A percentile compares a stretch with the other conserved stretches of the same genome.
These are phyloP conservation scores for Lutjanus argentimaculatus DNA, from an alignment of 2,797 vertebrate genomes.

Conservation along the genomic window DNA sequence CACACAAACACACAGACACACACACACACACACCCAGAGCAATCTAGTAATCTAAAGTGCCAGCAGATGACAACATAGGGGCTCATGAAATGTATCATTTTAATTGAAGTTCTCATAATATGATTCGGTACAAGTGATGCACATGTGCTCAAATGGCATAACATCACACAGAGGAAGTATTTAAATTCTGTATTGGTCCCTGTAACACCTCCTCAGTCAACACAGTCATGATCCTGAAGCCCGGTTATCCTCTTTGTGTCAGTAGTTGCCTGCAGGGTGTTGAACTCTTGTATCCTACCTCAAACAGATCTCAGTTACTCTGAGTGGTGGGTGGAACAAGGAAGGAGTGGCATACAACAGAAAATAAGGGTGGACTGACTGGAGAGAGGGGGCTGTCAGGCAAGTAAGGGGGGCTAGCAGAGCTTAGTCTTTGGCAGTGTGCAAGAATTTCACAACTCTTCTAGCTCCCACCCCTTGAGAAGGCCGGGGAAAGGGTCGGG, in stretches of 20 bases:
- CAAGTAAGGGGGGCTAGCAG: slow-evolving; percentile 41
- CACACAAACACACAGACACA: slow-evolving; percentile 55
- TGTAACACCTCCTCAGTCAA: slow-evolving; percentile 49
- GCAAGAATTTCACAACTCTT: slow-evolving; percentile 84
- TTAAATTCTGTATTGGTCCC: slow-evolving; percentile 49
- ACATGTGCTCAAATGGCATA: slow-evolving; percentile 22
- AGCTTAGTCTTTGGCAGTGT: slow-evolving; percentile 76
- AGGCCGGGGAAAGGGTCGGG: slow-evolving; percentile 65
- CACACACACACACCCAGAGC: slow-evolving; percentile 24
- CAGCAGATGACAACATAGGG: slow-evolving; percentile 61
- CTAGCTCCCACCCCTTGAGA: slow-evolving; percentile 75
- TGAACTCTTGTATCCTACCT: slow-evolving; percentile 53
- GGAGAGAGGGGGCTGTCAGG: slow-evolving; percentile 51
- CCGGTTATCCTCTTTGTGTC: slow-evolving; percentile 34
- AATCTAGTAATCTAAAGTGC: slow-evolving; percentile 70
- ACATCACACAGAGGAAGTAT: slow-evolving; percentile 42
- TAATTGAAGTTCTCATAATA: slow-evolving; percentile 53
- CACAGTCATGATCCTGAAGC: slow-evolving; percentile 51
- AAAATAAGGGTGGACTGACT: slow-evolving; percentile 41
- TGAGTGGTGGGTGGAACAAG: slow-evolving; percentile 49
- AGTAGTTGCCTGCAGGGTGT: slow-evolving; percentile 54
- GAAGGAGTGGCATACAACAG: slow-evolving; percentile 46
- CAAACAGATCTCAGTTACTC: slow-evolving; percentile 51
- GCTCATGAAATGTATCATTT: slow-evolving; percentile 65
- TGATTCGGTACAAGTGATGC: slow-evolving; percentile 24